phyloP scores from a whole-genome alignment of 2,888 invertebrate genomes.

The Drosophila tripunctata region DNA sequence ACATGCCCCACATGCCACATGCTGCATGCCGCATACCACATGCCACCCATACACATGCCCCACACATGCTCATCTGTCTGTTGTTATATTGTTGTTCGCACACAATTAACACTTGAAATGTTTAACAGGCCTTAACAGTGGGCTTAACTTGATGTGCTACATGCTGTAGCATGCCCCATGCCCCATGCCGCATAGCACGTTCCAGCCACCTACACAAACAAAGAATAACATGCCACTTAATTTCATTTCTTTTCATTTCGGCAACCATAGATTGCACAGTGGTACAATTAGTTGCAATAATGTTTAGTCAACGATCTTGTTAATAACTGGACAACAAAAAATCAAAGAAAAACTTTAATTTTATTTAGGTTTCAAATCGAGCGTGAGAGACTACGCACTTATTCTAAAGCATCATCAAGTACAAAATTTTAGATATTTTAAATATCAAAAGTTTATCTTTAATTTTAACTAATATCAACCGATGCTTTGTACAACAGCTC shows the following conservation, averaged over 20 bases:
- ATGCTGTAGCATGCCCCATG: conserved; percentile 20
- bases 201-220: conserved; percentile 6
- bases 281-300: not conserved
- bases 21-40: not conserved
- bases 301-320: no score
- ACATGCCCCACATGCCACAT: not conserved
- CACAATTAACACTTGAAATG: conserved; percentile 74
- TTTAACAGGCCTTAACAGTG: conserved; percentile 56
- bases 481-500: no score
- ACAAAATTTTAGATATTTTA: no score
- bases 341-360: no score
- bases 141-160: conserved; percentile 31
- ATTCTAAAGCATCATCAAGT: no score
- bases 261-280: conserved; percentile 45
- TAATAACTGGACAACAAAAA: no score
- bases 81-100: conserved; percentile 50
- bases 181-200: conserved; percentile 29
- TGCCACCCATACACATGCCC: not conserved
- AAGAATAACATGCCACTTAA: conserved; percentile 63
- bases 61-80: conserved; percentile 11
- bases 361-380: no score
- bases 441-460: no score
- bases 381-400: no score
- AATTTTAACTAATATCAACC: no score
- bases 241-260: conserved; percentile 69